Evolutionary conservation across 2,888 invertebrate species (phyloP).

Genomic region (Leptodirus hochenwartii): DNA sequence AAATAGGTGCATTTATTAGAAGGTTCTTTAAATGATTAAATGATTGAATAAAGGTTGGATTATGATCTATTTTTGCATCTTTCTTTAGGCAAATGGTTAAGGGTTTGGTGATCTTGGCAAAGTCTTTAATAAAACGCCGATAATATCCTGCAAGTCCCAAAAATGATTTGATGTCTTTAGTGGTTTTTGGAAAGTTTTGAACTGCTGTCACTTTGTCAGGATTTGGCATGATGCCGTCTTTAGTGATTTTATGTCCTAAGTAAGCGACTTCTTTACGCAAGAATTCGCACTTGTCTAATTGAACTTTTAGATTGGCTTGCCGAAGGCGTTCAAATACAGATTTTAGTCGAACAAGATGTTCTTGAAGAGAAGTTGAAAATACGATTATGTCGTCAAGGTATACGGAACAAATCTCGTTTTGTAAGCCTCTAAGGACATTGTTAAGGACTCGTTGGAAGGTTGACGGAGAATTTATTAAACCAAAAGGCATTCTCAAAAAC

Average conservation of each 20-base stretch:
- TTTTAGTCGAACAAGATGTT: constrained; percentile 11
- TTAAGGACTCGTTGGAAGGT: constrained; percentile 16
- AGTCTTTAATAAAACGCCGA: constrained; percentile 1
- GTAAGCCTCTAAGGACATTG: constrained; percentile 11
- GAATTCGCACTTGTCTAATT: constrained; percentile 11
- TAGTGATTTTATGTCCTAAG: constrained; percentile 9
- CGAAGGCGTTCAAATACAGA: constrained; percentile 11
- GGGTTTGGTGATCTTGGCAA: constrained; percentile 4
- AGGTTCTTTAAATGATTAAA: constrained; percentile 5
- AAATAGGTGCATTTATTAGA: constrained; percentile 2
- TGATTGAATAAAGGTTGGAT: background rate
- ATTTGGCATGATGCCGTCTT: constrained; percentile 10
- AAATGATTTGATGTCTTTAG: constrained; percentile 9
- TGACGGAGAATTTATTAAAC: constrained; percentile 15
- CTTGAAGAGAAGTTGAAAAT: constrained; percentile 11
- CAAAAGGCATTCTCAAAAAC: constrained; percentile 16
- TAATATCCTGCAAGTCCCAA: no score
- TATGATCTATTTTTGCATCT: constrained; percentile 3
- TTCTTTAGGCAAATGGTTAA: constrained; percentile 5
- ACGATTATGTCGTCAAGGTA: constrained; percentile 15
- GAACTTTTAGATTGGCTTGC: constrained; percentile 12
- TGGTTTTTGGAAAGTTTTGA: constrained; percentile 8
- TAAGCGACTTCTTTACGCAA: constrained; percentile 9
- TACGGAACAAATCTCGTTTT: constrained; percentile 11
- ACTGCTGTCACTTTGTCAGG: constrained; percentile 7